These are phyloP conservation scores for Sympetrum striolatum DNA, from an alignment of 2,888 invertebrate genomes.

Conservation along the genomic window DNA sequence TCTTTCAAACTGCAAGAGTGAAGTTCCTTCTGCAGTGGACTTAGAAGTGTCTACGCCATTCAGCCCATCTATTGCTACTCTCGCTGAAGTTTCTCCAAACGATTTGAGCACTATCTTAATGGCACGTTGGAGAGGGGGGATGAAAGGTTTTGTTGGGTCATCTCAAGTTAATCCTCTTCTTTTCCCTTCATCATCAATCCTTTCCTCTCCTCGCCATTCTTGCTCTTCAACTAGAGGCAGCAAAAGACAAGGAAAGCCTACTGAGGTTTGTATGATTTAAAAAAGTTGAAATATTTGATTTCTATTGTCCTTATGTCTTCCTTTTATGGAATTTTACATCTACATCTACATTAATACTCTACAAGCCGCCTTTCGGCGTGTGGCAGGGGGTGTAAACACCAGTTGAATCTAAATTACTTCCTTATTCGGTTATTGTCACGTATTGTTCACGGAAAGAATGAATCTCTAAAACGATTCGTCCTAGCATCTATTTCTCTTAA, in stretches of 20 bases:
- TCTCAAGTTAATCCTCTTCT: neutral
- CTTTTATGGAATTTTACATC: too few species aligned
- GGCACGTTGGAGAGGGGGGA: constrained; percentile 15
- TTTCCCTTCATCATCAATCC: constrained; percentile 1
- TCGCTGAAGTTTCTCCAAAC: neutral
- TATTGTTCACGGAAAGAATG: too few species aligned
- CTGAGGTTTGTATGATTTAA: neutral
- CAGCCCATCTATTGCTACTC: neutral
- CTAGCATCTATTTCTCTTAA: too few species aligned
- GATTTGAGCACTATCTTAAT: constrained; percentile 11
- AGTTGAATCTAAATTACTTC: too few species aligned
- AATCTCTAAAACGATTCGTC: too few species aligned
- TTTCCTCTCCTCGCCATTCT: neutral
- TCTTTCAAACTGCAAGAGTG: neutral
- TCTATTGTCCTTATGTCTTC: too few species aligned
- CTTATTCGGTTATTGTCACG: too few species aligned
- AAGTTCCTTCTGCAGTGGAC: neutral
- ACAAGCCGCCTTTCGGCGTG: too few species aligned
- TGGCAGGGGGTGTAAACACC: too few species aligned
- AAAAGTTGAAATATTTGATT: too few species aligned
- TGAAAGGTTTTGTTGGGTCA: constrained; percentile 25
- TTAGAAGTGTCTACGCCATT: neutral
- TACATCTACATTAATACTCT: too few species aligned
- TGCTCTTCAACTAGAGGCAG: neutral
- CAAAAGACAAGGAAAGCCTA: neutral